A percentile compares a stretch with the other conserved stretches of the same genome.
phyloP scores from a whole-genome alignment of 2,888 invertebrate species.

The Spilosoma lubricipeda region DNA sequence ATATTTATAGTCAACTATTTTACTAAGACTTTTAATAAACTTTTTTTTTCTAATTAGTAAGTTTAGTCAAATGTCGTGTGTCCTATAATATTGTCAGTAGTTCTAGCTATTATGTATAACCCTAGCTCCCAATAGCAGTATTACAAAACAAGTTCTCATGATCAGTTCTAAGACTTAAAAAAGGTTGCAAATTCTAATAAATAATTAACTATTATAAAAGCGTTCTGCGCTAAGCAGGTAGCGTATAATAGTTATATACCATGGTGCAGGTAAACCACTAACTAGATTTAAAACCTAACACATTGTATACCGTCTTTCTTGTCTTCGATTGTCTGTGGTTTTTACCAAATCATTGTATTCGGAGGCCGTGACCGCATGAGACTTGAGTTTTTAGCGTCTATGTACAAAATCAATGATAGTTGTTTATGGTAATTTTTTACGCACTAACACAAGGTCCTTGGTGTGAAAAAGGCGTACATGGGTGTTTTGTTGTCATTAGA shows the following conservation, averaged over 20 bases:
- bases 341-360: slow-evolving; percentile 46
- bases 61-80: not conserved
- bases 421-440: slow-evolving; percentile 46
- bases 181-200: not conserved
- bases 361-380: slow-evolving; percentile 39
- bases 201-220: not conserved
- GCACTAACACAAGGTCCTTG: slow-evolving; percentile 39
- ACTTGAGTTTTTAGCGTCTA: slow-evolving; percentile 34
- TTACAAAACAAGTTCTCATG: not conserved
- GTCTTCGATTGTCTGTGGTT: slow-evolving; percentile 36
- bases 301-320: slow-evolving; percentile 17
- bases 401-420: slow-evolving; percentile 36
- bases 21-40: too few species aligned
- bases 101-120: not conserved
- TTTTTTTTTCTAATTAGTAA: not conserved
- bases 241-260: not conserved
- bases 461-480: slow-evolving; percentile 21
- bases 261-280: not conserved
- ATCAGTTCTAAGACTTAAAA: not conserved
- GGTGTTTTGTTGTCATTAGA: slow-evolving; percentile 21
- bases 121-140: not conserved
- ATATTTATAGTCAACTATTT: not conserved
- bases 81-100: not conserved
- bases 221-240: not conserved
- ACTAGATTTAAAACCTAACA: slow-evolving; percentile 13